Percentiles rank a stretch among this genome's conserved stretches.
These are phyloP conservation scores for Helicoverpa zea DNA, from an alignment of 1,140 invertebrate species.

Conservation along the genomic window DNA sequence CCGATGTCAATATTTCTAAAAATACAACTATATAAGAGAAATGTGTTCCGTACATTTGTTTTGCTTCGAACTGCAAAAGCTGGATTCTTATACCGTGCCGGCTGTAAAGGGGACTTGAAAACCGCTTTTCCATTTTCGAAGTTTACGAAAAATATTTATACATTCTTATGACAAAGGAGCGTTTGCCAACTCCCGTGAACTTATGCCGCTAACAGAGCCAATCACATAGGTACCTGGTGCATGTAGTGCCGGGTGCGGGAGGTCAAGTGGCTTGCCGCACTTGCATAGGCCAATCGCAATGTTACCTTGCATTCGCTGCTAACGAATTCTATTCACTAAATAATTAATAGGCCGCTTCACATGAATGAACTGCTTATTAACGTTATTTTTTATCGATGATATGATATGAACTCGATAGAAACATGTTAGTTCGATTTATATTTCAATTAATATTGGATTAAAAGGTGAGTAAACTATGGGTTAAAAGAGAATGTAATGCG, in stretches of 20 bases:
- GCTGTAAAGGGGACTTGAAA: conserved; percentile 30
- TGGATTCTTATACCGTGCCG: conserved; percentile 13
- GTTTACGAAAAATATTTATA: conserved; percentile 46
- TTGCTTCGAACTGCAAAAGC: conserved; percentile 33
- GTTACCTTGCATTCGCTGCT: conserved; percentile 47
- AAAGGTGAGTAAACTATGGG: too few relatives aligned
- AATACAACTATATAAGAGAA: conserved; percentile 36
- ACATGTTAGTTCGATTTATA: too few relatives aligned
- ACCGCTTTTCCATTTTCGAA: conserved; percentile 36
- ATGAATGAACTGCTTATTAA: neutral
- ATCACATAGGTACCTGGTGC: conserved; percentile 31
- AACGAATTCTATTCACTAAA: conserved; percentile 45
- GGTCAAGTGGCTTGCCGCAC: conserved; percentile 41
- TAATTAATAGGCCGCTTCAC: conserved; percentile 24
- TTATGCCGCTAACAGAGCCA: conserved; percentile 46
- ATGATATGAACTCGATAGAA: too few relatives aligned
- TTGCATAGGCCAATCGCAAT: conserved; percentile 46
- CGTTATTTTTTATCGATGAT: neutral
- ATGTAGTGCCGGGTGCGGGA: conserved; percentile 25
- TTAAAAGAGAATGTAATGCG: too few relatives aligned
- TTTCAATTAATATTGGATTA: too few relatives aligned
- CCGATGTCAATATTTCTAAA: conserved; percentile 35
- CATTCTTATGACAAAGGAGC: conserved; percentile 45
- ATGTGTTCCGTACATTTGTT: conserved; percentile 30
- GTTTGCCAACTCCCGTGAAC: conserved; percentile 31